Evolutionary conservation across 2,888 invertebrate species (phyloP), one percentile per base, ranked within the genome.

Genomic region (Synanthedon andrenaeformis): DNA sequence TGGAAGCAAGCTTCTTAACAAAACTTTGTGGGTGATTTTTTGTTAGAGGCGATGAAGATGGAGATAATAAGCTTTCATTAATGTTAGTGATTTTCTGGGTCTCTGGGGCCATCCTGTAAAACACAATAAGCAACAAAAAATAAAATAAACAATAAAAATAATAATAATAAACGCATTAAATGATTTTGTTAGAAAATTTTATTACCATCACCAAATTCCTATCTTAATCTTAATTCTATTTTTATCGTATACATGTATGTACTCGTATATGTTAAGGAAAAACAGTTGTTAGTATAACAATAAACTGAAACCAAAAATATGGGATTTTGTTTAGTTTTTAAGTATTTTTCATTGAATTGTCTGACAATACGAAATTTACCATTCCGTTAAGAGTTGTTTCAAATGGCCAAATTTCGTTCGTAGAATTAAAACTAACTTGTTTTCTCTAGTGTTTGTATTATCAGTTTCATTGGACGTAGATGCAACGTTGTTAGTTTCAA

Each of bases 1-100:
- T 88, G 42, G 87, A 84, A 76, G 88, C 87, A 79, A 88, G 81
- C 81, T 83, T 84, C 81, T 84, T 82, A 56, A 86, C 87, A 72
- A 87, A 86, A 79, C 82, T 86, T 69, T 82, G 82, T 64, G 80
- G 72, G 66, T 81, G 76, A 66, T 65, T 76, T 72, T 85, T 85
- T 65, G 79, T 85, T 79, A 86, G 62, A 65, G 76, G 75, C 61
- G 85, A 84, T 72, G 84, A 77, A 65, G 85, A 80, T 73, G 82
- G 77, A 69, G 76, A 73, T 71, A 79, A 65, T 62, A 77, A 76
- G 83, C 84, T 79, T 69, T 81, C 72, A 70, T 71, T 76, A 72
- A 70, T 72, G 74, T 86, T 84, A 82, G 74, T 79, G 65, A 72
- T 77, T 82, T 82, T 82, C 79, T 78, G 84, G 82, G 79, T 82